phyloP scores from a whole-genome alignment of 2,797 vertebrate species.

The Valencia hispanica region DNA sequence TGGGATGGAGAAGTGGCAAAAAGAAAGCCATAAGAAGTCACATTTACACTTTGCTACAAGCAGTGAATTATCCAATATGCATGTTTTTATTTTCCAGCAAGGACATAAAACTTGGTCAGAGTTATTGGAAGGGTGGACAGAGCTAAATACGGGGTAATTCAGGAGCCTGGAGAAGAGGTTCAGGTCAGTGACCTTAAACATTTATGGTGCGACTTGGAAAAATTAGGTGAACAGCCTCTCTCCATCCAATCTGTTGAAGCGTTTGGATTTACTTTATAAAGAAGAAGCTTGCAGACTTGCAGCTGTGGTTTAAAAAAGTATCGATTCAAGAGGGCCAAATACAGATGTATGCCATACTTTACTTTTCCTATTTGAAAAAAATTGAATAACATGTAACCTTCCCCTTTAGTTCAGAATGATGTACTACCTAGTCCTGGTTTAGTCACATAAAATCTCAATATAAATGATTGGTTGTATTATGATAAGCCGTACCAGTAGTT shows the following conservation, averaged over 20 bases:
- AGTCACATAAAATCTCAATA: not conserved
- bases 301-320: not conserved
- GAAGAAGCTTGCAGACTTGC: not conserved
- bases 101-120: not conserved
- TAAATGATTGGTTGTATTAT: not conserved
- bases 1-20: not conserved
- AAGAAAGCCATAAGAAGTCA: not conserved
- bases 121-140: not conserved
- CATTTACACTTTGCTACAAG: not conserved
- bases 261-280: not conserved
- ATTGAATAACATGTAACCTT: not conserved
- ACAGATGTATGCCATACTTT: not conserved
- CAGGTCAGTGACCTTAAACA: not conserved
- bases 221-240: not conserved
- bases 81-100: not conserved
- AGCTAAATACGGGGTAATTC: not conserved
- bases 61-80: not conserved
- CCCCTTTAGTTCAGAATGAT: not conserved
- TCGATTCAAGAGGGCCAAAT: not conserved
- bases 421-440: not conserved
- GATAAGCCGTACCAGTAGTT: not conserved
- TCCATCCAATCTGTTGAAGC: not conserved
- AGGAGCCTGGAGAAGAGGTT: not conserved
- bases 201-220: no score
- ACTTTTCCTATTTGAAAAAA: no score